These are phyloP conservation scores for Myripristis murdjan DNA, from an alignment of 2,797 vertebrate genomes.

Conservation along the genomic window DNA sequence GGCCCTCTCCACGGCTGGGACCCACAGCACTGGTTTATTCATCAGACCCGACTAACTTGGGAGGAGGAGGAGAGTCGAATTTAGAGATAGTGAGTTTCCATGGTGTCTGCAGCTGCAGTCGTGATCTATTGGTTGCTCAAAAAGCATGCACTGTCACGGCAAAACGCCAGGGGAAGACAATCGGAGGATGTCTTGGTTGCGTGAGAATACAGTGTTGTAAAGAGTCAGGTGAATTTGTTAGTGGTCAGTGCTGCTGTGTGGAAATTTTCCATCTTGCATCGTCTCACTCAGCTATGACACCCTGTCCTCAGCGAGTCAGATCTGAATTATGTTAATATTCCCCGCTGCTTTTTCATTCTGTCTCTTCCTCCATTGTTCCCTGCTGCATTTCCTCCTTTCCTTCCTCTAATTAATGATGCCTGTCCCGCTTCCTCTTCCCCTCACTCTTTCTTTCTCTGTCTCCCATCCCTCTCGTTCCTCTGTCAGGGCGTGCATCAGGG, in stretches of 20 bases:
- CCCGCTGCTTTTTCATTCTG: constrained; percentile 11
- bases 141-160: not conserved
- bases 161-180: not conserved
- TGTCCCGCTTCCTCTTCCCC: constrained; percentile 26
- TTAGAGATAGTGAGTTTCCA: constrained; percentile 7
- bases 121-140: not conserved
- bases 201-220: not conserved
- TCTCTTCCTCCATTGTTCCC: constrained; percentile 8
- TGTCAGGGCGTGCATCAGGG: constrained; percentile 56
- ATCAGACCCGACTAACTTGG: constrained; percentile 70
- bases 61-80: constrained; percentile 50
- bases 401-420: constrained; percentile 46
- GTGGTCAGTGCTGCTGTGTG: not conserved
- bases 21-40: constrained; percentile 80
- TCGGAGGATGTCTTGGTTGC: not conserved
- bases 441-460: not conserved
- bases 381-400: constrained; percentile 3
- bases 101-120: constrained; percentile 10
- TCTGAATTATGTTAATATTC: not conserved
- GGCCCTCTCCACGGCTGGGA: constrained; percentile 59
- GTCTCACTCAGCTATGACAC: not conserved
- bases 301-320: not conserved
- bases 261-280: constrained; percentile 3
- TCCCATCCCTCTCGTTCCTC: constrained; percentile 30
- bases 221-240: not conserved